phyloP scores from a whole-genome alignment of 2,797 vertebrate species.

The Remorina albescens region DNA sequence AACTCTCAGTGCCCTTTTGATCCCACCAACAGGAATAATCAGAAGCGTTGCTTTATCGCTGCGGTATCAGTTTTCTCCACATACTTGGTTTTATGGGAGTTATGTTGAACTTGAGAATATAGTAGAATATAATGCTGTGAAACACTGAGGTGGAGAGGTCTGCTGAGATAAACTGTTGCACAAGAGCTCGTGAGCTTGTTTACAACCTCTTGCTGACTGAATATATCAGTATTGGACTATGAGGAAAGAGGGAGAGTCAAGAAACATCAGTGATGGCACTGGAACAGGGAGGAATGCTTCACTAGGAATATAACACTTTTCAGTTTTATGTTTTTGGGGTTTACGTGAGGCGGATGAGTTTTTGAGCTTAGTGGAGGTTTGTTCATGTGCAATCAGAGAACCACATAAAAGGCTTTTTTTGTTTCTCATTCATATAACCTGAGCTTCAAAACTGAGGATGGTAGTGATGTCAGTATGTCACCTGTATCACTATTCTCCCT shows the following conservation, averaged over 20 bases:
- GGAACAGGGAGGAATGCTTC: neutral
- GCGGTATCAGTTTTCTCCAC: constrained; percentile 26
- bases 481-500: neutral
- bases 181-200: constrained; percentile 46
- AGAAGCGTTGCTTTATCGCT: constrained; percentile 12
- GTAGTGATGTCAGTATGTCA: constrained; percentile 4
- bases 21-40: neutral
- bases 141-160: constrained; percentile 38
- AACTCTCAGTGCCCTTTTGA: constrained; percentile 8
- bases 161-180: constrained; percentile 50
- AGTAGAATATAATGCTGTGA: constrained; percentile 24
- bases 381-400: neutral
- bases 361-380: neutral
- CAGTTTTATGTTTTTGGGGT: neutral
- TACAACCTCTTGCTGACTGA: constrained; percentile 28
- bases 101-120: constrained; percentile 36
- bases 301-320: neutral
- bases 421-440: neutral
- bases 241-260: neutral
- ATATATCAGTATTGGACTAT: constrained; percentile 10
- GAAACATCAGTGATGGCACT: neutral
- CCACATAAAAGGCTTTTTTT: constrained; percentile 4
- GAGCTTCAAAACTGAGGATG: neutral
- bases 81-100: constrained; percentile 36
- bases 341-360: neutral